These are phyloP conservation scores for Gonatopus flavifemur DNA, from an alignment of 1,140 invertebrate genomes.

Conservation along the genomic window DNA sequence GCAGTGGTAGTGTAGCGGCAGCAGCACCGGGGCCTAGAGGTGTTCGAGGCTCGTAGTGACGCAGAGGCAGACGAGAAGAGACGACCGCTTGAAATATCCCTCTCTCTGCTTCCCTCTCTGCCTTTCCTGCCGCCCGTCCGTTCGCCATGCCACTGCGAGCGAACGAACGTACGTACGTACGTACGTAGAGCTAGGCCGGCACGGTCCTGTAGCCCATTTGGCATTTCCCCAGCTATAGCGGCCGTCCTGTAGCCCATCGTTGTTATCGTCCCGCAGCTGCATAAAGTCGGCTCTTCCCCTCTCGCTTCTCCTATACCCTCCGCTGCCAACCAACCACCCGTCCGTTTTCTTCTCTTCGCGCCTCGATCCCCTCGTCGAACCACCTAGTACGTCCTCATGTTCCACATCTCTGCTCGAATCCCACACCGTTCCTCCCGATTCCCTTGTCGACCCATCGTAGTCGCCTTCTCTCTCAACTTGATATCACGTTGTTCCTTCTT, in stretches of 20 bases:
- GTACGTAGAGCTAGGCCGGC: constrained; percentile 53
- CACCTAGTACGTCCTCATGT: constrained; percentile 5
- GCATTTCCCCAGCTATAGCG: constrained; percentile 61
- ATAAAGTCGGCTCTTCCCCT: constrained; percentile 45
- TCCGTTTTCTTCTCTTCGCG: constrained; percentile 14
- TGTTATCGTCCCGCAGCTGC: constrained; percentile 63
- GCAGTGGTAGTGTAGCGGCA: not conserved
- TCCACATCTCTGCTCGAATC: constrained; percentile 13
- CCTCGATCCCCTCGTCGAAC: constrained; percentile 22
- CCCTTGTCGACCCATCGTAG: not conserved
- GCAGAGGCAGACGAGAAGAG: constrained; percentile 47
- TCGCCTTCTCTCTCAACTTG: not conserved
- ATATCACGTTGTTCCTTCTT: constrained; percentile 10
- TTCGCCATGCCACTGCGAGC: constrained; percentile 31
- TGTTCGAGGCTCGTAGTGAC: constrained; percentile 27
- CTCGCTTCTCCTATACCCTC: constrained; percentile 21
- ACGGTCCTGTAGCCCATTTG: constrained; percentile 60
- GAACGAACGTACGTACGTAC: constrained; percentile 44
- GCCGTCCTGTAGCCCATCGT: constrained; percentile 61
- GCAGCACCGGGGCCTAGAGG: constrained; percentile 15
- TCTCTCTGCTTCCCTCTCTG: constrained; percentile 37
- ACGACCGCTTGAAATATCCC: constrained; percentile 49
- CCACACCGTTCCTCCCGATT: constrained; percentile 20
- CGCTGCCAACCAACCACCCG: constrained; percentile 16
- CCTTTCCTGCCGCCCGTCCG: constrained; percentile 25